These are phyloP conservation scores for Hirtodrosophila confusa DNA, from an alignment of 2,888 invertebrate species.

Conservation along the genomic window DNA sequence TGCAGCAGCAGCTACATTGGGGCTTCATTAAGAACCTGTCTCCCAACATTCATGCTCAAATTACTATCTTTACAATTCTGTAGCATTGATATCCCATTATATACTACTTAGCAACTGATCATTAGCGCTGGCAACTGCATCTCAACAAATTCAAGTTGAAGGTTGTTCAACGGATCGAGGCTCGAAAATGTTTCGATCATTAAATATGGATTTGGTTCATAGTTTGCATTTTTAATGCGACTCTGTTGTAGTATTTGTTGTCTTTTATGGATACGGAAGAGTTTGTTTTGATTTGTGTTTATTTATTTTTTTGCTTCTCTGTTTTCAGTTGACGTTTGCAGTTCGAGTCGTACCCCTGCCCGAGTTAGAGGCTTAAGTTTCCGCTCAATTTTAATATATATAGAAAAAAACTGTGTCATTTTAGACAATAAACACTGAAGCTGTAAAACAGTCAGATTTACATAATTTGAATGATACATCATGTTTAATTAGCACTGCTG, in stretches of 20 bases:
- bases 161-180: constrained; percentile 51
- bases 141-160: constrained; percentile 67
- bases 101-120: constrained; percentile 16
- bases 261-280: constrained; percentile 63
- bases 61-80: constrained; percentile 33
- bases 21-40: constrained; percentile 45
- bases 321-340: background rate
- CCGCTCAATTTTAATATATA: background rate
- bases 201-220: constrained; percentile 70
- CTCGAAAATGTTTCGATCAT: constrained; percentile 40
- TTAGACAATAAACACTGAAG: constrained; percentile 39
- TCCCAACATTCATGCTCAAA: background rate
- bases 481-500: constrained; percentile 1
- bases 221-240: constrained; percentile 62
- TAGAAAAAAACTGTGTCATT: constrained; percentile 55
- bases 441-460: constrained; percentile 18
- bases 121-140: constrained; percentile 44
- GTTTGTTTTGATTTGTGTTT: constrained; percentile 15
- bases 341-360: constrained; percentile 20
- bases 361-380: constrained; percentile 23
- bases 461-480: constrained; percentile 4
- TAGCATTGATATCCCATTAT: constrained; percentile 25
- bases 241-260: background rate
- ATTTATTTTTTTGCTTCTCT: background rate
- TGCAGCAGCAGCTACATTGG: constrained; percentile 27